Conservation (phyloP, 1,140 invertebrate genomes). For the Drosophila funebris region DNA sequence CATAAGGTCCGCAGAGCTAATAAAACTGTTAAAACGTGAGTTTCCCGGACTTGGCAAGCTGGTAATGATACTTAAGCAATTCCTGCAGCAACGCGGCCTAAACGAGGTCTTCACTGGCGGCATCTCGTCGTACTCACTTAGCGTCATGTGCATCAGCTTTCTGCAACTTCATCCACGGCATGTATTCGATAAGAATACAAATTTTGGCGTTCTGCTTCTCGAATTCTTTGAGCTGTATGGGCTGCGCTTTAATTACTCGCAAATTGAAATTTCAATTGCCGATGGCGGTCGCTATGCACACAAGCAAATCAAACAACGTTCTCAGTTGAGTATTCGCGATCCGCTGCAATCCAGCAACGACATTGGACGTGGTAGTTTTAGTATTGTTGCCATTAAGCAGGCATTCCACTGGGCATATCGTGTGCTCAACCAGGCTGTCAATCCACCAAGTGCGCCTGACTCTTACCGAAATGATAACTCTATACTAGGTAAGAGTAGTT, state of each 20-base stretch:
- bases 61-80: conserved; percentile 98
- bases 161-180: conserved; percentile 89
- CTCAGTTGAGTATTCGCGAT: conserved; percentile 97
- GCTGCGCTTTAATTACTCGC: conserved; percentile 96
- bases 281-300: conserved; percentile 93
- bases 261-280: conserved; percentile 95
- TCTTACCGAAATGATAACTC: conserved; percentile 84
- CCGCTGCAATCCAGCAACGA: conserved; percentile 96
- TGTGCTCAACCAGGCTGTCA: conserved; percentile 91
- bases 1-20: conserved; percentile 96
- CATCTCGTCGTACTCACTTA: conserved; percentile 98
- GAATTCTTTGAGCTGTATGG: conserved; percentile 99
- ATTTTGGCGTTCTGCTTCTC: conserved; percentile 96
- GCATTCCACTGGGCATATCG: conserved; percentile 97
- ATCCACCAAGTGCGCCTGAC: conserved; percentile 75
- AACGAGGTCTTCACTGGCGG: conserved; percentile 99
- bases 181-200: conserved; percentile 86
- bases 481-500: conserved; percentile 44
- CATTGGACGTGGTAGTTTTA: conserved; percentile 97
- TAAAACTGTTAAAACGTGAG: conserved; percentile 90
- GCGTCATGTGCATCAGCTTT: conserved; percentile 98
- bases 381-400: conserved; percentile 93
- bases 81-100: conserved; percentile 96
- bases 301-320: conserved; percentile 89
- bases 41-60: conserved; percentile 95